These are phyloP conservation scores for Vombatus ursinus DNA, from an alignment of 2,113 vertebrate species.

Conservation along the genomic window DNA sequence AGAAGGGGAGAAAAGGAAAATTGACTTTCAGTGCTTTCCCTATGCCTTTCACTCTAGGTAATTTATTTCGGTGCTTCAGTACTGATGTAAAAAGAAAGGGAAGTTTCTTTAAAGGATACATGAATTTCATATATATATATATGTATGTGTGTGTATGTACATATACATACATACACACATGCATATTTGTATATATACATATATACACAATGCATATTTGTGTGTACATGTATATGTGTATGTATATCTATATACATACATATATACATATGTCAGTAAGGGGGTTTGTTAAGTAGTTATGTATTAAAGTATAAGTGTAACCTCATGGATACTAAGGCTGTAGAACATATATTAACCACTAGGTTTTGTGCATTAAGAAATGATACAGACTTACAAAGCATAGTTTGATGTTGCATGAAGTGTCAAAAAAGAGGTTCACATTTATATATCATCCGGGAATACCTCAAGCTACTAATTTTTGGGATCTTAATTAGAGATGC, in stretches of 20 bases:
- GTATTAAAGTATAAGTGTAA: slow-evolving; percentile 30
- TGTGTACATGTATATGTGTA: too few relatives aligned
- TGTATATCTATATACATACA: too few relatives aligned
- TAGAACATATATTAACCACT: neutral
- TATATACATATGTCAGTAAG: neutral
- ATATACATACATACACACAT: too few relatives aligned
- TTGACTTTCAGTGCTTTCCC: neutral
- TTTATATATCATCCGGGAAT: neutral
- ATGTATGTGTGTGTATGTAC: too few relatives aligned
- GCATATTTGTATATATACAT: too few relatives aligned
- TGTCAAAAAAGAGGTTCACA: slow-evolving; percentile 21
- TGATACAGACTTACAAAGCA: slow-evolving; percentile 6
- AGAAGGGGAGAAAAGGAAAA: neutral
- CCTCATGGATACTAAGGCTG: neutral
- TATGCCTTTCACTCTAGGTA: neutral
- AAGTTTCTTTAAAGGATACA: neutral
- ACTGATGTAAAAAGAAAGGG: neutral
- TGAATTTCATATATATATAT: neutral
- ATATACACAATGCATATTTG: too few relatives aligned
- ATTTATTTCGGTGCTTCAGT: neutral
- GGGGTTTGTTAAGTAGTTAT: slow-evolving; percentile 4
- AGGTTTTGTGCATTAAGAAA: slow-evolving; percentile 7
- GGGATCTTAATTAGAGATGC: slow-evolving; percentile 27
- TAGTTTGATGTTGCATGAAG: neutral
- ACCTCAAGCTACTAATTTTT: slow-evolving; percentile 7